phyloP scores from a whole-genome alignment of 2,113 vertebrate species.

The Eira barbara region DNA sequence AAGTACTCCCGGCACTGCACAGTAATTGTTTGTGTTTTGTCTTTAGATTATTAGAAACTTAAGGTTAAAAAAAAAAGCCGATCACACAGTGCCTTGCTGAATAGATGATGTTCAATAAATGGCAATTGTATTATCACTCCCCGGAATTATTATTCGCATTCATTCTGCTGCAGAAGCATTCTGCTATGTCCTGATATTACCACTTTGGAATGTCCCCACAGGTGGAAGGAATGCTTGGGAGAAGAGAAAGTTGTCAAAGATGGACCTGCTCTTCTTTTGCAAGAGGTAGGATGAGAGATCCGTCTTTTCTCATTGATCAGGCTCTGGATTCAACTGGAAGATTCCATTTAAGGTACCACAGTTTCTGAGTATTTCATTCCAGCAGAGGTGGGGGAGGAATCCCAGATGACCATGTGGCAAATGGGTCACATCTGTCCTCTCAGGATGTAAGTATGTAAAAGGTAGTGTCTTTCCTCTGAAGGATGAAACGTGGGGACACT shows the following conservation, averaged over 20 bases:
- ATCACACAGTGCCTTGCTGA: neutral
- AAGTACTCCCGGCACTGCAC: too few species aligned
- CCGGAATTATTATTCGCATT: neutral
- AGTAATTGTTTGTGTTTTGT: neutral
- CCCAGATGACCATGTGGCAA: neutral
- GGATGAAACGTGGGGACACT: neutral
- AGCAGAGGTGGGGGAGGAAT: neutral
- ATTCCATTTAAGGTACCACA: neutral
- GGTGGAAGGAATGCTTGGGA: neutral
- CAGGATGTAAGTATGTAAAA: neutral
- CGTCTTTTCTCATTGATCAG: neutral
- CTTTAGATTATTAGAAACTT: neutral
- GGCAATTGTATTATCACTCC: neutral
- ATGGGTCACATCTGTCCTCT: neutral
- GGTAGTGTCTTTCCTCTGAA: neutral
- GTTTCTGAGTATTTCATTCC: neutral
- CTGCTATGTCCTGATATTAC: neutral
- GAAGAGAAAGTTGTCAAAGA: neutral
- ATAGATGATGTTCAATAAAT: neutral
- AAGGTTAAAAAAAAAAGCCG: neutral
- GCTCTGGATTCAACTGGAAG: neutral
- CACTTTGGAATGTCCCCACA: neutral
- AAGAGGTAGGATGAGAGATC: neutral
- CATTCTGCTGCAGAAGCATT: neutral
- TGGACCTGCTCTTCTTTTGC: neutral